These are phyloP conservation scores for Achroia grisella DNA, from an alignment of 1,140 invertebrate species.

Conservation along the genomic window DNA sequence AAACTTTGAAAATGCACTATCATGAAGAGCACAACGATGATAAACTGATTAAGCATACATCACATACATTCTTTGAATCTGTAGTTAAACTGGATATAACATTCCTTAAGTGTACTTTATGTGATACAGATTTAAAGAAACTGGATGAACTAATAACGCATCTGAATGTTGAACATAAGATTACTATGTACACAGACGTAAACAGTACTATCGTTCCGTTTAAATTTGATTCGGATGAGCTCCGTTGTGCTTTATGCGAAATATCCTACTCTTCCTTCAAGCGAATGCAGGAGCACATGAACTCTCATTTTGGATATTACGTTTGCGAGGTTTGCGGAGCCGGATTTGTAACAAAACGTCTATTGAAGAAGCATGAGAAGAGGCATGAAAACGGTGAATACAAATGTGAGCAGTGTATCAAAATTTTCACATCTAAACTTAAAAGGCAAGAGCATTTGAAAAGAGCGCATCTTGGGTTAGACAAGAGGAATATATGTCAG, in stretches of 20 bases:
- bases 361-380: constrained; percentile 27
- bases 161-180: constrained; percentile 20
- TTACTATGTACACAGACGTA: constrained; percentile 14
- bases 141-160: constrained; percentile 22
- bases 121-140: constrained; percentile 13
- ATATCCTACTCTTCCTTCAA: constrained; percentile 26
- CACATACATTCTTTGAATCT: constrained; percentile 11
- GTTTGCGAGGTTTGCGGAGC: constrained; percentile 76
- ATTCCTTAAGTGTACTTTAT: constrained; percentile 27
- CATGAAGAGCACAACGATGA: constrained; percentile 19
- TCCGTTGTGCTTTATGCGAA: constrained; percentile 25
- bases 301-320: constrained; percentile 15
- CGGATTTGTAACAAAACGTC: constrained; percentile 32
- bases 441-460: constrained; percentile 34
- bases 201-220: constrained; percentile 28
- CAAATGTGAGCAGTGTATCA: constrained; percentile 34
- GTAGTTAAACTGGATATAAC: constrained; percentile 38
- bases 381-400: constrained; percentile 31
- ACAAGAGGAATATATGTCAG: constrained; percentile 36
- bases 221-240: constrained; percentile 19
- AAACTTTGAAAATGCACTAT: constrained; percentile 34
- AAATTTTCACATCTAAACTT: constrained; percentile 27
- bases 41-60: no score
- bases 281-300: constrained; percentile 18
- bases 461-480: constrained; percentile 29